A percentile compares a stretch with the other conserved stretches of the same genome.
phyloP scores from a whole-genome alignment of 2,113 vertebrate species.

The Vireo altiloquus region DNA sequence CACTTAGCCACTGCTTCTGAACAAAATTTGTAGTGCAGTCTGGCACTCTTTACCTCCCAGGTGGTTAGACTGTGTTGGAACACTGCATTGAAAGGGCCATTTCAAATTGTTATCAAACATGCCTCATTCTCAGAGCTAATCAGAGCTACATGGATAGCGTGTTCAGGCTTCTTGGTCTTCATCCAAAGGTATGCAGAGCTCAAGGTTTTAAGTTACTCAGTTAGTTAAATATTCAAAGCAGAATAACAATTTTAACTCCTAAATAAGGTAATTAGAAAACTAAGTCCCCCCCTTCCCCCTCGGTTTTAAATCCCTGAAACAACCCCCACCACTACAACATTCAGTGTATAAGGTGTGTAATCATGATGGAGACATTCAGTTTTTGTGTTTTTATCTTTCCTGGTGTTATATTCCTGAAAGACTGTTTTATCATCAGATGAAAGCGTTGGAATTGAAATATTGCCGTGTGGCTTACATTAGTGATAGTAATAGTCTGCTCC shows the following conservation, averaged over 20 bases:
- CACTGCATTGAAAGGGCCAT: not conserved
- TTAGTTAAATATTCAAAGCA: not conserved
- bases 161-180: constrained; percentile 22
- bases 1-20: not conserved
- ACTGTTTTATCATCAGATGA: constrained; percentile 32
- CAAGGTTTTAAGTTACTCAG: constrained; percentile 16
- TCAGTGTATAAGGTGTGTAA: not conserved
- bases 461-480: constrained; percentile 58
- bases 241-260: not conserved
- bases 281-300: not conserved
- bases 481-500: constrained; percentile 31
- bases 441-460: constrained; percentile 25
- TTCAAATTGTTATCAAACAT: not conserved
- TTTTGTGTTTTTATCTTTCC: constrained; percentile 1
- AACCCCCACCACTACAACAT: not conserved
- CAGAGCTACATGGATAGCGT: not conserved
- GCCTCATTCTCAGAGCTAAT: not conserved
- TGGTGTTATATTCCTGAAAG: constrained; percentile 14
- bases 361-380: not conserved
- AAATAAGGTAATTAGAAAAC: not conserved
- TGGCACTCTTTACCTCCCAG: not conserved
- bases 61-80: not conserved
- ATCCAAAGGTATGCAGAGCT: constrained; percentile 13
- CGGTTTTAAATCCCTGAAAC: not conserved
- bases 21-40: not conserved